These are phyloP conservation scores for Drosophila incognita DNA, from an alignment of 2,888 invertebrate species.

Conservation along the genomic window DNA sequence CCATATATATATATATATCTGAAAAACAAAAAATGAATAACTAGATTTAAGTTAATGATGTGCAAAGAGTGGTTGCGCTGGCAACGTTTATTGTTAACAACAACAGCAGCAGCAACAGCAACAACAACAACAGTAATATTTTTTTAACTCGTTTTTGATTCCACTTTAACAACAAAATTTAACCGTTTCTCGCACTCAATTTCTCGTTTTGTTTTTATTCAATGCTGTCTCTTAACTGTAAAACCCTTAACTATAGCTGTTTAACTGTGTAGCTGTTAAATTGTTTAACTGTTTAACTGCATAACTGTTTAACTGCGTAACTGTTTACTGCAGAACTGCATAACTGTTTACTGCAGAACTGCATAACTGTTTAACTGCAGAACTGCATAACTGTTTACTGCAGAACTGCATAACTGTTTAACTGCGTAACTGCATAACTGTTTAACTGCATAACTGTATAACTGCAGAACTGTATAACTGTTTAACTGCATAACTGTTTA, in stretches of 20 bases:
- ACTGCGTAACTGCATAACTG: too few relatives aligned
- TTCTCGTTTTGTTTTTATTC: slow-evolving; percentile 24
- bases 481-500: slow-evolving; percentile 2
- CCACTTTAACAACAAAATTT: too few relatives aligned
- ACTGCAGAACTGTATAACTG: slow-evolving; percentile 11
- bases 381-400: background rate
- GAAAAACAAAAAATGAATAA: background rate
- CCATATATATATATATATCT: background rate
- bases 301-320: background rate
- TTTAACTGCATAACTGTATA: background rate
- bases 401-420: background rate
- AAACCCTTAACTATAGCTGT: background rate
- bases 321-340: background rate
- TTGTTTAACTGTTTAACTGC: background rate
- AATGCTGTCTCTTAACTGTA: slow-evolving; percentile 7
- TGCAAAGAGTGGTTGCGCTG: slow-evolving; percentile 35
- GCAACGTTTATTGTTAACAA: slow-evolving; percentile 28
- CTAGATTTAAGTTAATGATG: slow-evolving; percentile 38
- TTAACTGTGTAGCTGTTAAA: background rate
- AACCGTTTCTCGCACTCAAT: background rate
- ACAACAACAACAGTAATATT: background rate
- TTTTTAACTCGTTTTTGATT: slow-evolving; percentile 18
- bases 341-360: slow-evolving; percentile 1
- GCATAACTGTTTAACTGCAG: slow-evolving; percentile 16
- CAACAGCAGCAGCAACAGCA: background rate